Percentiles rank a stretch among this genome's conserved stretches.
phyloP scores from a whole-genome alignment of 92 coral and sea anemone genomes.

The Montipora capitata region DNA sequence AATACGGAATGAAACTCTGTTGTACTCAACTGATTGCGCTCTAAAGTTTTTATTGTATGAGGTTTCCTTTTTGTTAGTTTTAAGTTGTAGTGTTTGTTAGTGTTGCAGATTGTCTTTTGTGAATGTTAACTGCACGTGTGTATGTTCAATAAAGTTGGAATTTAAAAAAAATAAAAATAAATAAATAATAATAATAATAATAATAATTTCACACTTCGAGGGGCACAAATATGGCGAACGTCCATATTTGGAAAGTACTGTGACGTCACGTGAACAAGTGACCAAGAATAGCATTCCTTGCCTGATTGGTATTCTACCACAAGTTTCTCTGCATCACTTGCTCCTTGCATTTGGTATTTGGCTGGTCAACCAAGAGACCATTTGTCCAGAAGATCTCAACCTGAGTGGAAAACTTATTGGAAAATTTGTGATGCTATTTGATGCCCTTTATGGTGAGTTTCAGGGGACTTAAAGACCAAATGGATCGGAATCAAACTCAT shows the following conservation, averaged over 20 bases:
- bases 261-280: constrained; percentile 13
- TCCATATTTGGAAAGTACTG: constrained; percentile 16
- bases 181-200: too few relatives aligned
- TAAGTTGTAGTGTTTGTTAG: too few relatives aligned
- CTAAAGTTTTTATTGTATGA: too few relatives aligned
- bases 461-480: too few relatives aligned
- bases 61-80: too few relatives aligned
- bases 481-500: too few relatives aligned
- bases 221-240: constrained; percentile 45
- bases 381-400: constrained; percentile 18
- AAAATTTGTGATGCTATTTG: constrained; percentile 47
- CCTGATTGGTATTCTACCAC: constrained; percentile 32
- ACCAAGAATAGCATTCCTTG: constrained; percentile 39
- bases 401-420: constrained; percentile 22
- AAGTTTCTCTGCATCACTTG: constrained; percentile 45
- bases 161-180: too few relatives aligned
- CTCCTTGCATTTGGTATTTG: constrained; percentile 31
- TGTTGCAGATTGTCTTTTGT: too few relatives aligned
- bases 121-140: too few relatives aligned
- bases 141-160: too few relatives aligned
- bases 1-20: too few relatives aligned
- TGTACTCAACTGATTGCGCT: too few relatives aligned
- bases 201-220: constrained; percentile 14
- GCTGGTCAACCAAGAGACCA: constrained; percentile 28
- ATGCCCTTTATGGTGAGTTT: constrained; percentile 40